Base-by-base conservation (phyloP, 2,797 vertebrate genomes). In the Centroberyx gerrardi region DNA sequence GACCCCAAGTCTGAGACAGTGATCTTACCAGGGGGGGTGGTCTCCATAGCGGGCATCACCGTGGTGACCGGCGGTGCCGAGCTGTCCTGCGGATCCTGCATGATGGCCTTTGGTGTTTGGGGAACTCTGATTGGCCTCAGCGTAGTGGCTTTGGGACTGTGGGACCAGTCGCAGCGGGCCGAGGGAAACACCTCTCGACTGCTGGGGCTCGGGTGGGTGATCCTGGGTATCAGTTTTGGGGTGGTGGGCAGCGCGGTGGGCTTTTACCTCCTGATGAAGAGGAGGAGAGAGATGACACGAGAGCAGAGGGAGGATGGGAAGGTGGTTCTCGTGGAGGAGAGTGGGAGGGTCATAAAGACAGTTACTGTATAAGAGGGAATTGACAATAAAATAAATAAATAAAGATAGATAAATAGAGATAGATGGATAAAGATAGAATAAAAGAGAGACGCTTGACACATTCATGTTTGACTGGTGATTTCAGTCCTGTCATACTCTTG, bases 101-200 rank as follows among this genome's bases (percentile, higher is more conserved):
- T 95, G 87, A 59, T 95, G 88, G 94, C 93, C 4, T 95, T 96
- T 48, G 92, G 90, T 0, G 86, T 95, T 69, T 96, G 94, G 93
- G 93, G 93, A n/a, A 93, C 90, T 36, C 68, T 96, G 15, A 87
- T 94, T 4, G 91, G 94, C 40, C 18, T 96, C 58, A 95, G 95
- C 36, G 90, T 94, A 5, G 71, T 95, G 2, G 85, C 87, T 0
- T 88, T 96, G 69, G 95, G 94, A 2, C 51, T 95, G 28, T 95
- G 94, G 93, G 90, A 94, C 81, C 90, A 88, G 22, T 40, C 83
- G 12, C 62, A 40, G 29, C 31, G 72, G 8, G 2, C 18, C 0
- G 63, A 4, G 33, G 65, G n/a, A 1, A 68, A 59, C 15, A 86
- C 28, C 18, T 95, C 94, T 27, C 82, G 76, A 69, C 79, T 96